Base-by-base conservation (phyloP, 2,888 invertebrate species). In the Nephrocerus scutellatus region DNA sequence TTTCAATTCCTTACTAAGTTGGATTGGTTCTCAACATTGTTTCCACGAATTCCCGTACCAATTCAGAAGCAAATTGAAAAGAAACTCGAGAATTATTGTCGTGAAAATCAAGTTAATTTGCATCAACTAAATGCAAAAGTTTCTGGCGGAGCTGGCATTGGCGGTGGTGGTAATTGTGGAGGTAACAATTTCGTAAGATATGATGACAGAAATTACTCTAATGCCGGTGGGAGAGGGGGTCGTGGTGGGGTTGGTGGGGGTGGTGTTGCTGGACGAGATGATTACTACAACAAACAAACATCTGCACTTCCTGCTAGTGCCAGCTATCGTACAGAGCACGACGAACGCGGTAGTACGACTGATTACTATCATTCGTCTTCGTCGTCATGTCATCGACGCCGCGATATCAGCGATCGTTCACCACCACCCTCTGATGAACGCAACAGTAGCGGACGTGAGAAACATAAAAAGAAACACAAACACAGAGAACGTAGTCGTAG, bases 1-100 rank as follows among this genome's bases (percentile, higher is more conserved):
- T 79, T 91, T 26, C 91, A 92, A 64, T 91, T 91, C 77, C 75
- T 97, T 36, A 84, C 89, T 41, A 95, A 97, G 64, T 73, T 98
- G 41, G 98, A 99, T 65, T 99, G 98, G 97, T 98, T 95, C 71
- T 90, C 91, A 26, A 98, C 98, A 1, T 74, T 98, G 13, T 99
- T 99, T 65, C 98, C 98, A 0, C 77, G 98, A 51, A 97, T 99
- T 66, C 98, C 98, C 1, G 97, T 98, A 43, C 96, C 97, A 16
- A 95, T 97, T 56, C 84, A 89, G 71, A 93, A 93, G 66, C 85
- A 84, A 65, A 80, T 93, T 49, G 91, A 92, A 59, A 80, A 80
- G 55, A 83, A 79, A 70, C 63, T 83, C 46, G 73, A 80, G 60
- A 70, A 76, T 57, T 75, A 76, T 70, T 72, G 80, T 49, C 72